Conservation (phyloP, 2,797 vertebrate genomes). For the Sorex maritimensis region DNA sequence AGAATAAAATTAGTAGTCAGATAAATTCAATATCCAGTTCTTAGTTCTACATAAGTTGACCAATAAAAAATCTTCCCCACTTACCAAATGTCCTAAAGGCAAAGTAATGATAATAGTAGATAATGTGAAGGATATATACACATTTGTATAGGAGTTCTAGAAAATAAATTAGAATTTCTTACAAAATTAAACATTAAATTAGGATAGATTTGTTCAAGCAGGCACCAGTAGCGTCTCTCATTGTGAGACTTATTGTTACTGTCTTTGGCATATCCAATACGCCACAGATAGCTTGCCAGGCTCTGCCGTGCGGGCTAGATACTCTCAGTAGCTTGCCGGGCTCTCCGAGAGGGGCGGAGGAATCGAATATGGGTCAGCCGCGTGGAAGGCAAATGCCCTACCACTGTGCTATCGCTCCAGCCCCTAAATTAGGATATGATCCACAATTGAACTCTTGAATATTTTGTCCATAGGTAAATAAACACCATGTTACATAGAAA, state of each 20-base stretch:
- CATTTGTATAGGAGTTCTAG: not conserved
- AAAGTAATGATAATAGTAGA: not conserved
- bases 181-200: constrained; percentile 60
- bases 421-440: not conserved
- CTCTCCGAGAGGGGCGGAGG: no score
- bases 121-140: not conserved
- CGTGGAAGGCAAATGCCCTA: no score
- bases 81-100: not conserved
- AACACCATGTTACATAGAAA: constrained; percentile 29
- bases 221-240: no score
- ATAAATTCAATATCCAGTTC: not conserved
- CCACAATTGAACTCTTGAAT: not conserved
- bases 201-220: no score
- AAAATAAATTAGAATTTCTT: constrained; percentile 20
- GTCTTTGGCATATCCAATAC: no score
- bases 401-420: no score
- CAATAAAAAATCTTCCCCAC: not conserved
- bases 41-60: not conserved
- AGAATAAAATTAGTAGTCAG: constrained; percentile 9
- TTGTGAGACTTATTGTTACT: no score
- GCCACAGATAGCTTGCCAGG: no score
- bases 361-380: no score
- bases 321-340: no score
- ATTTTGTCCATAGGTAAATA: constrained; percentile 16
- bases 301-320: no score